Conservation (phyloP, 2,888 invertebrate species). For the Caenorhabditis virilis region DNA sequence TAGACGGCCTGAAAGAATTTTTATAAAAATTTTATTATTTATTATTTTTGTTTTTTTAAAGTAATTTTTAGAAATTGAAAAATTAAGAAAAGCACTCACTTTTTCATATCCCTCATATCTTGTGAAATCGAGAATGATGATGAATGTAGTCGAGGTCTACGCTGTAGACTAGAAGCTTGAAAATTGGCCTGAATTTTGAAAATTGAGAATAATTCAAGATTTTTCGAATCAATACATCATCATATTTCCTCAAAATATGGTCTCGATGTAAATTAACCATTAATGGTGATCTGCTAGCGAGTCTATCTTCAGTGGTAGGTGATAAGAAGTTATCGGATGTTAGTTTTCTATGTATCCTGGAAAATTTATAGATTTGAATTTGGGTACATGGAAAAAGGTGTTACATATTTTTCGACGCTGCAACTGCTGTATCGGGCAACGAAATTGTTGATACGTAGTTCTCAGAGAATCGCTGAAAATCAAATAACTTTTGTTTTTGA, state of each 20-base stretch:
- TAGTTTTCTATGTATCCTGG: slow-evolving; percentile 11
- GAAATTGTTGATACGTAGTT: slow-evolving; percentile 27
- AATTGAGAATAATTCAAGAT: too few relatives aligned
- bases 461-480: slow-evolving; percentile 19
- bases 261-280: slow-evolving; percentile 46
- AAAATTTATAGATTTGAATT: neutral
- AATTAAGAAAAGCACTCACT: too few relatives aligned
- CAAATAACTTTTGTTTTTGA: neutral
- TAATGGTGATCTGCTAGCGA: slow-evolving; percentile 33
- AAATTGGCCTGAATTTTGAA: slow-evolving; percentile 41
- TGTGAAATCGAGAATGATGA: slow-evolving; percentile 46
- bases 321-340: slow-evolving; percentile 8
- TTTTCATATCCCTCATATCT: slow-evolving; percentile 49
- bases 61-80: too few relatives aligned
- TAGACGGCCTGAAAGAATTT: too few relatives aligned
- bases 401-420: slow-evolving; percentile 19
- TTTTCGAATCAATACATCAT: too few relatives aligned
- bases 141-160: slow-evolving; percentile 44
- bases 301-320: slow-evolving; percentile 32
- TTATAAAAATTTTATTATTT: too few relatives aligned
- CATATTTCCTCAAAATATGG: slow-evolving; percentile 48
- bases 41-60: too few relatives aligned
- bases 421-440: slow-evolving; percentile 30
- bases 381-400: too few relatives aligned
- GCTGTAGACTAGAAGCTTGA: slow-evolving; percentile 27